phyloP scores from a whole-genome alignment of 2,113 vertebrate species.

The Empidonax traillii region DNA sequence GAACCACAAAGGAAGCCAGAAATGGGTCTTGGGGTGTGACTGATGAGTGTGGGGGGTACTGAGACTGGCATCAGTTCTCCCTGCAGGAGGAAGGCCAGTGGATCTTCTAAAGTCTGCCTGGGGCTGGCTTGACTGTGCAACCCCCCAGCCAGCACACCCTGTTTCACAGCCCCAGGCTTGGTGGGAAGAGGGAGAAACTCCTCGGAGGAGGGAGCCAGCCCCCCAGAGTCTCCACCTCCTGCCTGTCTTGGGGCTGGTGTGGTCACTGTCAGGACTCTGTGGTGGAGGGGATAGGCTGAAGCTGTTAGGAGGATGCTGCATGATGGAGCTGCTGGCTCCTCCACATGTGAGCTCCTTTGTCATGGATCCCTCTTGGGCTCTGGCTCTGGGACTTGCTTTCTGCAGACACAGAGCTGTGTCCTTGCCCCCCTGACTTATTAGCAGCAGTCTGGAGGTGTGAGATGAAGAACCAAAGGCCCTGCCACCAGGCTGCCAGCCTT shows the following conservation, averaged over 20 bases:
- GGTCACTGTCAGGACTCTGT: not conserved
- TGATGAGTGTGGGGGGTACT: not conserved
- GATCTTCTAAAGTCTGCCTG: not conserved
- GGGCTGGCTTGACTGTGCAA: not conserved
- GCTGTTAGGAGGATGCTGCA: not conserved
- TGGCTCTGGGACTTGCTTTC: not conserved
- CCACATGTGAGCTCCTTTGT: not conserved
- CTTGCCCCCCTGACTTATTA: not conserved
- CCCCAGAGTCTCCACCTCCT: not conserved
- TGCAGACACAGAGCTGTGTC: not conserved
- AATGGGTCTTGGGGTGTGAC: not conserved
- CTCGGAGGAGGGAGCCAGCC: not conserved
- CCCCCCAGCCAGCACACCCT: not conserved
- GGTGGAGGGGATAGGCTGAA: not conserved
- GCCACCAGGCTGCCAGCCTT: not conserved
- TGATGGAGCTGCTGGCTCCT: not conserved
- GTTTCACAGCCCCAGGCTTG: too few relatives aligned
- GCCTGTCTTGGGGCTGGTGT: not conserved
- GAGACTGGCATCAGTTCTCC: not conserved
- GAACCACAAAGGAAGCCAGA: not conserved
- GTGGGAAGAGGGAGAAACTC: not conserved
- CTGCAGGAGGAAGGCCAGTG: accelerated
- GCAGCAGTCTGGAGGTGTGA: not conserved
- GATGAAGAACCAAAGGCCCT: not conserved
- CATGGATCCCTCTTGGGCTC: accelerated